A percentile compares a stretch with the other conserved stretches of the same genome.
Evolutionary conservation across 2,888 invertebrate genomes (phyloP).

Genomic region (Dendrolimus pini): DNA sequence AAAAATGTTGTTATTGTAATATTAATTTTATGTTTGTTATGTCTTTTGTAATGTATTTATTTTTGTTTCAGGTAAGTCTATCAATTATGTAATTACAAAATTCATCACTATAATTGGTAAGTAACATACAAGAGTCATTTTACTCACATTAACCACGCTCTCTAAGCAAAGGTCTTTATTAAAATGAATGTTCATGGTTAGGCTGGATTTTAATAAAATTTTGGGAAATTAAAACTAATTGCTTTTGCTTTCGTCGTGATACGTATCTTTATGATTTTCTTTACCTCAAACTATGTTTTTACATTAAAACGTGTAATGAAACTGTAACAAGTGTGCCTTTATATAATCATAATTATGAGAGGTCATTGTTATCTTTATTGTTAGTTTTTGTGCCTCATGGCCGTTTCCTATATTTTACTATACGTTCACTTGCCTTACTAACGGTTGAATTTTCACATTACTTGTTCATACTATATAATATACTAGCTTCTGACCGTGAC

Average conservation of each 20-base stretch:
- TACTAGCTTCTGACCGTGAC: too few relatives aligned
- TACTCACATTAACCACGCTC: slow-evolving; percentile 20
- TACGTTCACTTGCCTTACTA: too few relatives aligned
- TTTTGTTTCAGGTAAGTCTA: slow-evolving; percentile 47
- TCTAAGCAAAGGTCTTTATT: slow-evolving; percentile 23
- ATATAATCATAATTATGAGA: too few relatives aligned
- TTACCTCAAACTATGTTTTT: neutral
- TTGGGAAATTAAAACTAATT: slow-evolving; percentile 21
- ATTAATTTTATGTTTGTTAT: too few relatives aligned
- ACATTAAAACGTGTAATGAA: too few relatives aligned
- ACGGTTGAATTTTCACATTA: too few relatives aligned
- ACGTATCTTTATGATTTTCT: slow-evolving; percentile 20
- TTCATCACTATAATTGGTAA: slow-evolving; percentile 9
- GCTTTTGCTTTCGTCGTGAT: slow-evolving; percentile 27
- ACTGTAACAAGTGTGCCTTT: too few relatives aligned
- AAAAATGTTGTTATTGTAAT: too few relatives aligned
- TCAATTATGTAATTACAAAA: slow-evolving; percentile 1
- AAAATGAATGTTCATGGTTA: neutral
- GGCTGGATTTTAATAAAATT: slow-evolving; percentile 4
- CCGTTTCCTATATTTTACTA: too few relatives aligned
- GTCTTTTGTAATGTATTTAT: neutral
- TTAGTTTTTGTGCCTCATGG: neutral
- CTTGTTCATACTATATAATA: too few relatives aligned
- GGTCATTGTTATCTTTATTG: slow-evolving; percentile 3
- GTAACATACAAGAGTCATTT: slow-evolving; percentile 11